Percentiles rank a stretch among this genome's conserved stretches.
phyloP scores from a whole-genome alignment of 1,140 invertebrate species.

The Helicoverpa zea region DNA sequence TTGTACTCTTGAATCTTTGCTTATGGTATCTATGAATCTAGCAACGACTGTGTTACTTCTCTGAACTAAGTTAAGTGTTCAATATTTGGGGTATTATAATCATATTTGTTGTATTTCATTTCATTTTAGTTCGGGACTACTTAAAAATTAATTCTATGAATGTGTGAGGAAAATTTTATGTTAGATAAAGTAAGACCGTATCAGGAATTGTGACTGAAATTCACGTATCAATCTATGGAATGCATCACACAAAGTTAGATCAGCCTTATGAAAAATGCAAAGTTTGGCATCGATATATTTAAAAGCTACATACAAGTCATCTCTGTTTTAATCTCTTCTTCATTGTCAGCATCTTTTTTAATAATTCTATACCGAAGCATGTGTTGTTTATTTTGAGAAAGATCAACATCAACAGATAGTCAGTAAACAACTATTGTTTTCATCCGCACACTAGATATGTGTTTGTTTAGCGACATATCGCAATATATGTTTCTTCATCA shows the following conservation, averaged over 20 bases:
- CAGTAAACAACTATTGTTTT: constrained; percentile 26
- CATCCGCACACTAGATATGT: background rate
- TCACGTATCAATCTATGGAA: no score
- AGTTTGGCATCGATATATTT: no score
- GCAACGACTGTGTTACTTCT: no score
- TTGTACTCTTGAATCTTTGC: constrained; percentile 13
- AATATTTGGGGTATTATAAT: no score
- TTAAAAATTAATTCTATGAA: no score
- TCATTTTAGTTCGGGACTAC: no score
- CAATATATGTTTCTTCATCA: background rate
- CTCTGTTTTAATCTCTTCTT: background rate
- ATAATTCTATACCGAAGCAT: background rate
- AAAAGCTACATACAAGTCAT: background rate
- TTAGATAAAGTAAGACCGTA: no score
- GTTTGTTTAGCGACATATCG: background rate
- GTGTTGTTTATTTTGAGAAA: constrained; percentile 10
- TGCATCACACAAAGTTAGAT: background rate
- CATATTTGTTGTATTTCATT: no score
- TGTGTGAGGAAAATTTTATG: no score
- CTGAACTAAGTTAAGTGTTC: no score
- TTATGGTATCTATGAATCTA: background rate
- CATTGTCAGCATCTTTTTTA: background rate
- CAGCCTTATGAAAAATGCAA: background rate
- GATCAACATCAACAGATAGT: constrained; percentile 1
- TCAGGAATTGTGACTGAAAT: no score